Evolutionary conservation across 2,888 invertebrate genomes (phyloP).

Genomic region (Ypsolopha sequella): DNA sequence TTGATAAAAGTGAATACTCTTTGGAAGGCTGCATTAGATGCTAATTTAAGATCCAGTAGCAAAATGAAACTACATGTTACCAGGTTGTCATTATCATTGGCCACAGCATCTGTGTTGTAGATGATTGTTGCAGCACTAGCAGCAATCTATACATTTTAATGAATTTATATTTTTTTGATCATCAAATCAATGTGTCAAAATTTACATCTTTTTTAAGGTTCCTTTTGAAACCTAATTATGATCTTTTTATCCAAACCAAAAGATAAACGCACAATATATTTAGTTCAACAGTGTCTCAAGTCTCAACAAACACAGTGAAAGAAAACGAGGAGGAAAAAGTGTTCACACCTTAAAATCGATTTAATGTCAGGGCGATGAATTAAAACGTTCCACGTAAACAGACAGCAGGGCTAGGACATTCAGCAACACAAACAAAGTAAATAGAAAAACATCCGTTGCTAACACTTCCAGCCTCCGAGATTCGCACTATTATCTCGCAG

Average conservation of each 20-base stretch:
- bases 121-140: too few species aligned
- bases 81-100: too few species aligned
- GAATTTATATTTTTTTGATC: too few species aligned
- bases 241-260: too few species aligned
- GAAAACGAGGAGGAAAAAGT: constrained; percentile 26
- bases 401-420: constrained; percentile 37
- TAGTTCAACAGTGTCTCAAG: too few species aligned
- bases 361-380: constrained; percentile 51
- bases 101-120: too few species aligned
- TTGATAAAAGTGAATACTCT: constrained; percentile 2
- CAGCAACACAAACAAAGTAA: constrained; percentile 41
- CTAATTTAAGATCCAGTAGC: neutral
- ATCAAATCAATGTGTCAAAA: too few species aligned
- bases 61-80: too few species aligned
- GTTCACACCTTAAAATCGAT: constrained; percentile 57
- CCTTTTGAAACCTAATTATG: too few species aligned
- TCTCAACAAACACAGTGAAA: neutral
- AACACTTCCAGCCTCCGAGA: constrained; percentile 59
- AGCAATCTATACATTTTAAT: too few species aligned
- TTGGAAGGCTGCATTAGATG: neutral
- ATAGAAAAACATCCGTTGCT: constrained; percentile 46
- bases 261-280: too few species aligned
- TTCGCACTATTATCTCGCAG: constrained; percentile 61
- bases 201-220: too few species aligned
- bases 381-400: constrained; percentile 46